phyloP scores from a whole-genome alignment of 2,797 vertebrate species.

The Gymnocypris eckloni region DNA sequence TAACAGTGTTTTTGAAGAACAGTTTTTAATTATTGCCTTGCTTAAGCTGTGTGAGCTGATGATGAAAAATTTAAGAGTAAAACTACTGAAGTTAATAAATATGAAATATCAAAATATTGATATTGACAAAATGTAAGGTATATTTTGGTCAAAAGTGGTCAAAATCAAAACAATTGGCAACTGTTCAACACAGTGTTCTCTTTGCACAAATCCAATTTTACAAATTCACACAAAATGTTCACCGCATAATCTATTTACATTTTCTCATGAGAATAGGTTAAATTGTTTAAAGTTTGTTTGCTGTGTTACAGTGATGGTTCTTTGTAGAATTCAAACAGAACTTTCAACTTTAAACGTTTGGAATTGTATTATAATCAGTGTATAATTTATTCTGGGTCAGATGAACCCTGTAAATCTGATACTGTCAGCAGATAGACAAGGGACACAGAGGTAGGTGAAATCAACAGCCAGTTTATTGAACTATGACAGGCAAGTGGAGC shows the following conservation, averaged over 20 bases:
- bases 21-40: not conserved
- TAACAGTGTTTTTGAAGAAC: not conserved
- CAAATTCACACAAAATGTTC: not conserved
- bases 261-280: not conserved
- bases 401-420: not conserved
- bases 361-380: not conserved
- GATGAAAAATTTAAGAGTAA: not conserved
- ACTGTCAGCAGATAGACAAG: too few relatives aligned
- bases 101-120: too few relatives aligned
- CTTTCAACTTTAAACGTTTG: not conserved
- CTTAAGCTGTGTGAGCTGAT: not conserved
- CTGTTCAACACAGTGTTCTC: too few relatives aligned
- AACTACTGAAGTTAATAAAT: too few relatives aligned
- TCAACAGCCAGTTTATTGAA: too few relatives aligned
- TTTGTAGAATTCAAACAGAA: not conserved
- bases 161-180: too few relatives aligned
- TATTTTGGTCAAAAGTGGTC: too few relatives aligned
- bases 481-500: too few relatives aligned
- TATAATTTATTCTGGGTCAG: not conserved
- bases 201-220: not conserved
- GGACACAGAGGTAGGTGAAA: too few relatives aligned
- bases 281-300: not conserved
- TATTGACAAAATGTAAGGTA: too few relatives aligned
- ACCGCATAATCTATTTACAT: not conserved
- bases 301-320: not conserved